These are phyloP conservation scores for Eupithecia dodoneata DNA, from an alignment of 2,888 invertebrate species.

Conservation along the genomic window DNA sequence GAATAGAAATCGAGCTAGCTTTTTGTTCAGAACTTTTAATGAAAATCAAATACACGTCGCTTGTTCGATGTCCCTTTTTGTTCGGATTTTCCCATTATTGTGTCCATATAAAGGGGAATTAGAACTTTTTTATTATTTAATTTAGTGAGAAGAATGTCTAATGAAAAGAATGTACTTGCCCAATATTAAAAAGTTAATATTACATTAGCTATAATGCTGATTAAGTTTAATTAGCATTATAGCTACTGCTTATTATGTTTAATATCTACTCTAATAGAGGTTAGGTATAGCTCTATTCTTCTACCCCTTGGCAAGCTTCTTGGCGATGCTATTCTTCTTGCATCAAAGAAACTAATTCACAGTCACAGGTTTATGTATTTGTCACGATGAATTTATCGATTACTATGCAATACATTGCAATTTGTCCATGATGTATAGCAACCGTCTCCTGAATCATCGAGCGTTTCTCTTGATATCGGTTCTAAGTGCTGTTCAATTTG, in stretches of 20 bases:
- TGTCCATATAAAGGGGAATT: too few relatives aligned
- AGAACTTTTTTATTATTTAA: too few relatives aligned
- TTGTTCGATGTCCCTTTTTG: not conserved
- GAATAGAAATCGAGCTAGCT: not conserved
- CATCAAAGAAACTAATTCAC: not conserved
- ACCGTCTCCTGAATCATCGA: not conserved
- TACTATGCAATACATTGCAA: not conserved
- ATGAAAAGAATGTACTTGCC: too few relatives aligned
- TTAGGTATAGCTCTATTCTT: too few relatives aligned
- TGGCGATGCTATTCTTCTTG: not conserved
- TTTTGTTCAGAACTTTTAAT: not conserved
- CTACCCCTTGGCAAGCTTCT: too few relatives aligned
- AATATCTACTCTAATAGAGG: too few relatives aligned
- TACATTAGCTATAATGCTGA: too few relatives aligned
- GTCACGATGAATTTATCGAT: not conserved
- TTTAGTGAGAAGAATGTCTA: too few relatives aligned
- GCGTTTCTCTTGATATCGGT: not conserved
- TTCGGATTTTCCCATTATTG: not conserved
- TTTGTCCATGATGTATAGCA: not conserved
- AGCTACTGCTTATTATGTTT: too few relatives aligned
- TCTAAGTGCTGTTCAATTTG: not conserved
- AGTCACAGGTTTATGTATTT: not conserved
- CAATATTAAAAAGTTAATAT: too few relatives aligned
- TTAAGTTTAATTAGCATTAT: too few relatives aligned
- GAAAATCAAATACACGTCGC: not conserved